A percentile compares a stretch with the other conserved stretches of the same genome.
phyloP scores from a whole-genome alignment of 2,888 invertebrate genomes.

The Charanyca ferruginea region DNA sequence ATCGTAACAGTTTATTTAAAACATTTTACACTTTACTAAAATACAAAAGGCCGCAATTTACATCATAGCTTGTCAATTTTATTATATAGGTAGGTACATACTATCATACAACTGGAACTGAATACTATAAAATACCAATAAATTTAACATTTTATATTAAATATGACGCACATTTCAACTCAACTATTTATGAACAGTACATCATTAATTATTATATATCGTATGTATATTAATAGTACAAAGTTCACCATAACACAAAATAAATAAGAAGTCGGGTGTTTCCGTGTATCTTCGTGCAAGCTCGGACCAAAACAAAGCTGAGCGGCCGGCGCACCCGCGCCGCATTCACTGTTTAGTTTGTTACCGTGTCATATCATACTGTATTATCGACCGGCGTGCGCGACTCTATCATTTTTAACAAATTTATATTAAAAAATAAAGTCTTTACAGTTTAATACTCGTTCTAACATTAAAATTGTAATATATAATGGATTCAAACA shows the following conservation, averaged over 20 bases:
- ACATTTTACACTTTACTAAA: no score
- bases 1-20: no score
- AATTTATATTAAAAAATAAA: constrained; percentile 18
- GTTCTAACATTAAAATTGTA: constrained; percentile 44
- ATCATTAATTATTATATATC: constrained; percentile 35
- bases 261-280: constrained; percentile 79
- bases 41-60: no score
- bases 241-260: constrained; percentile 76
- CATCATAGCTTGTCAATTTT: no score
- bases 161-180: constrained; percentile 26
- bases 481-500: constrained; percentile 80
- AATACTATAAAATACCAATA: constrained; percentile 11
- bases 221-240: constrained; percentile 69
- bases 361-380: constrained; percentile 78
- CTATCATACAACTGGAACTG: no score
- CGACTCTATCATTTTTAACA: constrained; percentile 56
- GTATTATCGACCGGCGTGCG: constrained; percentile 78
- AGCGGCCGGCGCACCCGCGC: constrained; percentile 59
- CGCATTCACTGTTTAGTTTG: constrained; percentile 71
- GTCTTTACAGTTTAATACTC: constrained; percentile 10
- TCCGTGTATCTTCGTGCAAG: constrained; percentile 79
- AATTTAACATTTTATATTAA: background rate
- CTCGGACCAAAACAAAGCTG: constrained; percentile 85
- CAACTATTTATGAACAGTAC: constrained; percentile 24
- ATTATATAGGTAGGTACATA: no score